These are phyloP conservation scores for Aleiodes leptofemur DNA, from an alignment of 2,888 invertebrate species.

Conservation along the genomic window DNA sequence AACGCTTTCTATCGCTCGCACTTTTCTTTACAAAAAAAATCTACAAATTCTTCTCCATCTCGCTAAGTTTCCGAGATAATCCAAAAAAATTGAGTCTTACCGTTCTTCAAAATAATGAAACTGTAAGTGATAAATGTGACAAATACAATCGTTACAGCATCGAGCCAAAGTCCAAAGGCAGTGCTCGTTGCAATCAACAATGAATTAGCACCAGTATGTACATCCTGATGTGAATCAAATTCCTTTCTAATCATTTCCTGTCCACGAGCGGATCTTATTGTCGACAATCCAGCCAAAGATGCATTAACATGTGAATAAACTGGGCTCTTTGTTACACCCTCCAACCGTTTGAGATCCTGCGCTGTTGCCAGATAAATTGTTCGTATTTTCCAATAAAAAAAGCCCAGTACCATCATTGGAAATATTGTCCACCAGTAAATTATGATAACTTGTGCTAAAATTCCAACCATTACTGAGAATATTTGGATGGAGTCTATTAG, in stretches of 20 bases:
- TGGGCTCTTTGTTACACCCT: slow-evolving; percentile 83
- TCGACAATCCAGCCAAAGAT: slow-evolving; percentile 89
- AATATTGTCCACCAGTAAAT: slow-evolving; percentile 83
- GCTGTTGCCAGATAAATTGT: slow-evolving; percentile 83
- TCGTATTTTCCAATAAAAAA: slow-evolving; percentile 81
- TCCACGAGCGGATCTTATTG: slow-evolving; percentile 88
- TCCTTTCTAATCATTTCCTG: slow-evolving; percentile 84
- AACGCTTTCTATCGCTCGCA: no score
- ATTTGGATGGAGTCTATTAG: slow-evolving; percentile 82
- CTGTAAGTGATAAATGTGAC: slow-evolving; percentile 80
- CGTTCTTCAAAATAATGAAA: slow-evolving; percentile 79
- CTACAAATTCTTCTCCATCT: not conserved
- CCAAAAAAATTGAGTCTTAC: slow-evolving; percentile 69
- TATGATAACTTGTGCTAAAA: slow-evolving; percentile 83
- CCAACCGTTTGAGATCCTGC: slow-evolving; percentile 83
- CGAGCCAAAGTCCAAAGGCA: slow-evolving; percentile 82
- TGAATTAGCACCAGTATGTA: slow-evolving; percentile 81
- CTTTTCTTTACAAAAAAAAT: no score
- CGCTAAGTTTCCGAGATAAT: no score
- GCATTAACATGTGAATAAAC: slow-evolving; percentile 95
- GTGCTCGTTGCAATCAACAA: slow-evolving; percentile 79
- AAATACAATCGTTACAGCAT: slow-evolving; percentile 80
- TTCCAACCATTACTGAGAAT: slow-evolving; percentile 83
- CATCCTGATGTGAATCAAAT: slow-evolving; percentile 85
- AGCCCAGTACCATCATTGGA: slow-evolving; percentile 80